These are phyloP conservation scores for Brachyistius frenatus DNA, from an alignment of 2,113 vertebrate genomes.

Conservation along the genomic window DNA sequence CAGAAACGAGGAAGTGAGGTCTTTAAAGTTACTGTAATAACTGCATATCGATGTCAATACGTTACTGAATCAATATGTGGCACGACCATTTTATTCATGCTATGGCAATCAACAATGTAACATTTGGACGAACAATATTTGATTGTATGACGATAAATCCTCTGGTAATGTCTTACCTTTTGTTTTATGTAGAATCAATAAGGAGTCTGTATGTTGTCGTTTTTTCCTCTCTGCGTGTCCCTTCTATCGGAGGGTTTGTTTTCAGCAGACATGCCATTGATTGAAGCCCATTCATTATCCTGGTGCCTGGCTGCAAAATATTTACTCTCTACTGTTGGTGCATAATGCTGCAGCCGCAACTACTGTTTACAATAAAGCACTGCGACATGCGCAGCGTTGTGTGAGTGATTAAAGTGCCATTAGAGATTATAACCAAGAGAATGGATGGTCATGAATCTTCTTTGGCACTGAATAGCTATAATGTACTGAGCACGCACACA, in stretches of 20 bases:
- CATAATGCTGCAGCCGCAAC: background rate
- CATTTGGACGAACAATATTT: background rate
- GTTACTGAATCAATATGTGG: background rate
- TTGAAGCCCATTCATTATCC: conserved; percentile 30
- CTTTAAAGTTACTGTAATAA: too few species aligned
- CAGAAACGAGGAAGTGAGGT: background rate
- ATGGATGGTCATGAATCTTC: background rate
- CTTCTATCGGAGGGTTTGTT: conserved; percentile 12
- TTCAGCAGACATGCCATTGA: conserved; percentile 34
- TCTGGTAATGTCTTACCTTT: background rate
- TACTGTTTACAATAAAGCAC: conserved; percentile 2
- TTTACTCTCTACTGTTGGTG: conserved; percentile 15
- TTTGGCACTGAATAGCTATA: background rate
- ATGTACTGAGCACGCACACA: background rate
- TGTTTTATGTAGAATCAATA: conserved; percentile 25
- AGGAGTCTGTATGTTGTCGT: background rate
- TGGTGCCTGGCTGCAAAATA: conserved; percentile 20
- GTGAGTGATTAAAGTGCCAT: background rate
- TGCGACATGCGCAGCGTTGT: background rate
- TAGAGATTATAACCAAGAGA: background rate
- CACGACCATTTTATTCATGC: background rate
- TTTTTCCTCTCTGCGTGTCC: background rate
- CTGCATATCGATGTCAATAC: background rate
- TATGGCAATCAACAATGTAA: background rate
- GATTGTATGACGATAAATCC: background rate